Base-by-base conservation (phyloP, 2,888 invertebrate genomes). In the Syrista parreyssii region DNA sequence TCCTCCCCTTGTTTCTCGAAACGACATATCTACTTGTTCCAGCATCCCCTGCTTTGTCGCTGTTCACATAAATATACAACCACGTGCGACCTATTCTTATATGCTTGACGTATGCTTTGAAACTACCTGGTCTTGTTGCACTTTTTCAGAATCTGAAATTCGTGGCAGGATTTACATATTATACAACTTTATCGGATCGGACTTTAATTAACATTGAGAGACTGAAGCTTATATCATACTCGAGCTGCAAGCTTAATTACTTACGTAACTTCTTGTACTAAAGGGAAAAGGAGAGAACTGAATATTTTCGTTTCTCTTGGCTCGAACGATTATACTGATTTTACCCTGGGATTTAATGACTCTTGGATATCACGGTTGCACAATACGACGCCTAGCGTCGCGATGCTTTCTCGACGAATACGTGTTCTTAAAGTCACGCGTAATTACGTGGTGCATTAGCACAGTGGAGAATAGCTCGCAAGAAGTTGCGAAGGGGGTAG, bases 41-140 rank as follows among this genome's bases (percentile, higher is more conserved):
- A 40, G 15, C 6, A 23, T 2, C 40, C 40, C 9, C 23, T 23
- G 1, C 40, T 0, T 23, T 40, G 4, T 15, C 4, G 40, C 6
- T 23, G 80, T 77, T 73, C 75, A 55, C 79, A 80, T 80, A 73
- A 77, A 77, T 55, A 75, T 77, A 80, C 33, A 32, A 40, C 40
- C 23, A 40, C 2, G 40, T 15, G 4, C 4, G 15, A 40, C 15
- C 4, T 15, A 15, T 40, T 40, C 15, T 40, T 40, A 40, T 4
- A 15, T 15, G 40, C 15, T 40, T 40, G 15, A 4, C 15, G 1
- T 40, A 4, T 15, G 4, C 4, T 40, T 40, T 12, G 4, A 40
- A 40, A 6, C 40, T 4, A 15, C 4, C 40, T 40, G 15, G 1
- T 40, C 12, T 40, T 1, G 40, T 40, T 40, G 15, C 15, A 40